A percentile compares a stretch with the other conserved stretches of the same genome.
Conservation (phyloP, 2,113 vertebrate species). For the Saguinus midas region DNA sequence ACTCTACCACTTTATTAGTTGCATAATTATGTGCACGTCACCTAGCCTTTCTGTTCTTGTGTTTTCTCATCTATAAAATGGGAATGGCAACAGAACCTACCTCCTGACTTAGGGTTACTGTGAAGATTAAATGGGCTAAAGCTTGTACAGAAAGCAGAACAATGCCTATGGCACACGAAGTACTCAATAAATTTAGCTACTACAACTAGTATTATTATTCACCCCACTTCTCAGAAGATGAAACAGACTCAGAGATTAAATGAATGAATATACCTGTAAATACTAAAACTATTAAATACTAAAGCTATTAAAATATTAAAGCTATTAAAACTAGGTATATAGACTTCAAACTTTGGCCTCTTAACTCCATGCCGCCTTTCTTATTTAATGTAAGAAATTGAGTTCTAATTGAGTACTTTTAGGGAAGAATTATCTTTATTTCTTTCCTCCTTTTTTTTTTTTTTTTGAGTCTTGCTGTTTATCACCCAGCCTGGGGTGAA, state of each 20-base stretch:
- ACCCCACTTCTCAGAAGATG: neutral
- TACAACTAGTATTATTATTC: neutral
- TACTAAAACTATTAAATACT: neutral
- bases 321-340: neutral
- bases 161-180: neutral
- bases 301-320: too few relatives aligned
- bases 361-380: neutral
- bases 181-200: neutral
- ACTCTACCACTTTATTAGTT: neutral
- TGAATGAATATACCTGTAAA: neutral
- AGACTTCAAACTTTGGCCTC: neutral
- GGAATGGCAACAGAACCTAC: neutral
- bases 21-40: neutral
- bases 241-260: neutral
- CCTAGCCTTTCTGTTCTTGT: neutral
- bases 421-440: neutral
- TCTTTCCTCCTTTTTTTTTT: neutral
- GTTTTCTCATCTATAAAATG: slow-evolving; percentile 11
- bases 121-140: neutral
- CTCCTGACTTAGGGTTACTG: neutral
- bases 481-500: too few relatives aligned
- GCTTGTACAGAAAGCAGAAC: neutral
- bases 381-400: slow-evolving; percentile 14
- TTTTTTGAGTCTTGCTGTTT: too few relatives aligned
- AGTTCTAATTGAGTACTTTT: neutral